Percentiles rank a stretch among this genome's conserved stretches.
Conservation (phyloP, 2,888 invertebrate genomes). For the Spilarctia lutea region DNA sequence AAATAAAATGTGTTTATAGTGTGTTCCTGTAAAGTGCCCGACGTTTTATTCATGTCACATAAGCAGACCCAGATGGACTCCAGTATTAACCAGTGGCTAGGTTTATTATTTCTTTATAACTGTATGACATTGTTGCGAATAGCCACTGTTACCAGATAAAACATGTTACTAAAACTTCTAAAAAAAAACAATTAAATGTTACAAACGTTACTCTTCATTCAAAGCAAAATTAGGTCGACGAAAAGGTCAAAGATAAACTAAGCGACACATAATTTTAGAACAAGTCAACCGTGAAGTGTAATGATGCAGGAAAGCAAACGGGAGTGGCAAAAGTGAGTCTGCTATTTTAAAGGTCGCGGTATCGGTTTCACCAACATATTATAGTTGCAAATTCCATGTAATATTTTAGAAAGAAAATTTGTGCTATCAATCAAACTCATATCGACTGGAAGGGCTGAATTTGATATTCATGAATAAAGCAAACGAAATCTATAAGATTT, state of each 20-base stretch:
- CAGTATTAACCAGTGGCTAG: background rate
- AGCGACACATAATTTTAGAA: conserved; percentile 18
- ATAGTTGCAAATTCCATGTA: background rate
- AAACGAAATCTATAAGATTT: no score
- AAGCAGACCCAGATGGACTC: no score
- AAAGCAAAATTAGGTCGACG: background rate
- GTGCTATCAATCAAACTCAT: background rate
- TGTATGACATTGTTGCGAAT: background rate
- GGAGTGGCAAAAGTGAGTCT: background rate
- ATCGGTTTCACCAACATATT: background rate
- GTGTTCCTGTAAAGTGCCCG: background rate
- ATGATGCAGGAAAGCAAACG: conserved; percentile 4
- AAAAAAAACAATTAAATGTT: background rate
- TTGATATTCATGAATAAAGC: background rate
- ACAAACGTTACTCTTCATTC: background rate
- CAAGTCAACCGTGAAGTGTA: conserved; percentile 7
- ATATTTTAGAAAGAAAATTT: background rate
- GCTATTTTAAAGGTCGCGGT: background rate
- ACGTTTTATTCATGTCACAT: background rate
- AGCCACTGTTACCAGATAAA: background rate
- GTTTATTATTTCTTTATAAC: background rate
- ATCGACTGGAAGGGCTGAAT: background rate
- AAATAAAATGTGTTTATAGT: background rate
- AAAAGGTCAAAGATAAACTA: conserved; percentile 32
- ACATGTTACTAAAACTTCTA: background rate